A percentile compares a stretch with the other conserved stretches of the same genome.
Evolutionary conservation across 2,797 vertebrate genomes (phyloP).

Genomic region (Peromyscus attwateri): DNA sequence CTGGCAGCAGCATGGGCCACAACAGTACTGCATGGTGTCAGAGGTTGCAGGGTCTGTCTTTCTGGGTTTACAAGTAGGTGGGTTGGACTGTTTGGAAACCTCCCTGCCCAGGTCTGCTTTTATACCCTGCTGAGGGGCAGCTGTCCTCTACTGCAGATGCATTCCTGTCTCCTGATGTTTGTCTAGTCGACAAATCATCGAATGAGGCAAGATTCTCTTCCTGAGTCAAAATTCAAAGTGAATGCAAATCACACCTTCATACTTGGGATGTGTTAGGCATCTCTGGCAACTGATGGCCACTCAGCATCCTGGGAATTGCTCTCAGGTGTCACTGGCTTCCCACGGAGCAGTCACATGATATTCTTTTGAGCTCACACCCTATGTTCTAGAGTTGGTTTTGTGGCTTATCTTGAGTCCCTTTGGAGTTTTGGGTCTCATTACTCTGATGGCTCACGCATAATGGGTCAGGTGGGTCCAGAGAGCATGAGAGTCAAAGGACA

Average conservation of each 20-base stretch:
- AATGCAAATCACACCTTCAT: neutral
- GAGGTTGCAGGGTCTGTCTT: neutral
- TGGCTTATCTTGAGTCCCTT: neutral
- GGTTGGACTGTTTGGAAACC: neutral
- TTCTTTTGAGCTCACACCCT: fast-evolving
- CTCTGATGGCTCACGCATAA: neutral
- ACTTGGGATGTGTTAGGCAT: neutral
- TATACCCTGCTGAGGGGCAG: neutral
- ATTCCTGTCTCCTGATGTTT: neutral
- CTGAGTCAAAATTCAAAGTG: too few relatives aligned
- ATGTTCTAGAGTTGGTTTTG: neutral
- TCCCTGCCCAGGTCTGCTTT: neutral
- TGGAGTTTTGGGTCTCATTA: neutral
- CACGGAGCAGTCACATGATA: too few relatives aligned
- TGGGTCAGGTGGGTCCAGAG: neutral
- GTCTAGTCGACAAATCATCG: neutral
- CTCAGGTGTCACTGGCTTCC: too few relatives aligned
- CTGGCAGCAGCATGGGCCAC: neutral
- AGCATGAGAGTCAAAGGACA: neutral
- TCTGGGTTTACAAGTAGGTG: neutral
- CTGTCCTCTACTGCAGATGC: neutral
- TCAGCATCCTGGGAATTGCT: neutral
- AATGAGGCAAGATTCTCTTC: too few relatives aligned
- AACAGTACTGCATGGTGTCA: neutral
- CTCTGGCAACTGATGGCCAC: too few relatives aligned